These are phyloP conservation scores for Nothocercus julius DNA, from an alignment of 2,113 vertebrate species.

Conservation along the genomic window DNA sequence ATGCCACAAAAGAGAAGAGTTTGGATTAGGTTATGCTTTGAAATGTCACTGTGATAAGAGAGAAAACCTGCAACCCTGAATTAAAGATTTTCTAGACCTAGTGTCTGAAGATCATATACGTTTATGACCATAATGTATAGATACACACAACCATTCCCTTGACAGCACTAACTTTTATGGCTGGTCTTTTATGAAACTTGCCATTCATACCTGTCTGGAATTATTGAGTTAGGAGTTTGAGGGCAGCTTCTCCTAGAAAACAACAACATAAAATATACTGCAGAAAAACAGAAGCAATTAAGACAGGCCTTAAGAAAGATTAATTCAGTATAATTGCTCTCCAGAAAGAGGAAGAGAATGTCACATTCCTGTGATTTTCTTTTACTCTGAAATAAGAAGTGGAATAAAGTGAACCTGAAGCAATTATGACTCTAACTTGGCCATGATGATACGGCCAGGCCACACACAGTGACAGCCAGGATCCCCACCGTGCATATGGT, in stretches of 20 bases:
- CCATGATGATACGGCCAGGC: background rate
- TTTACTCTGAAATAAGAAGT: conserved; percentile 4
- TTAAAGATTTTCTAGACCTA: background rate
- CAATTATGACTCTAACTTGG: background rate
- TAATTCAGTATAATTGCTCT: background rate
- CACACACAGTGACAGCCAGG: background rate
- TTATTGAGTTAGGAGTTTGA: background rate
- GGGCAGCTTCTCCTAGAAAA: background rate
- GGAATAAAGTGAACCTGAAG: background rate
- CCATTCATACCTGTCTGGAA: background rate
- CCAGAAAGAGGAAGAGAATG: background rate
- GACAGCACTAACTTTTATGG: background rate
- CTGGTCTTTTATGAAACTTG: background rate
- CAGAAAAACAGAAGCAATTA: background rate
- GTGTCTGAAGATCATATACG: background rate
- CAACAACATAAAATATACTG: background rate
- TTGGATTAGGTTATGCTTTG: background rate
- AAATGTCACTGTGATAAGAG: background rate
- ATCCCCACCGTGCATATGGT: background rate
- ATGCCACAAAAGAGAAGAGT: background rate
- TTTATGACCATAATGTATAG: background rate
- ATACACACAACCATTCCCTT: background rate
- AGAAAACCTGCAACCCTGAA: background rate
- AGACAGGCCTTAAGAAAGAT: background rate
- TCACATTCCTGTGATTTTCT: background rate